A percentile compares a stretch with the other conserved stretches of the same genome.
Conservation (phyloP, 2,888 invertebrate species). For the Oscheius sp. region DNA sequence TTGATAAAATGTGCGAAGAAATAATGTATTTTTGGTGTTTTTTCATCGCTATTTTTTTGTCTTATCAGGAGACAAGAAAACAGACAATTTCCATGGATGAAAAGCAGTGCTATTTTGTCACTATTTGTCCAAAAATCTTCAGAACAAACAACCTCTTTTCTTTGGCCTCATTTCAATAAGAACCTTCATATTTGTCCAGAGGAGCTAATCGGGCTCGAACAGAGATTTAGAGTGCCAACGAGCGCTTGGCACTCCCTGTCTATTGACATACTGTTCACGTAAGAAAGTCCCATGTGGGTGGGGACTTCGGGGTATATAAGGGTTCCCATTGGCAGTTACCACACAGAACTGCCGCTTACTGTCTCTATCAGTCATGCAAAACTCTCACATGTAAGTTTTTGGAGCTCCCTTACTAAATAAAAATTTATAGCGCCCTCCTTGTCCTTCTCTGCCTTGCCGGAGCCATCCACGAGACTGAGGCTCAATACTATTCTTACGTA, state of each 20-base stretch:
- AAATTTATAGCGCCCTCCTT: constrained; percentile 26
- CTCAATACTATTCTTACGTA: constrained; percentile 41
- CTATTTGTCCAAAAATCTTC: no score
- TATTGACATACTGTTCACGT: constrained; percentile 28
- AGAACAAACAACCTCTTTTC: no score
- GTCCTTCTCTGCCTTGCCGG: constrained; percentile 38
- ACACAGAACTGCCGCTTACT: constrained; percentile 3
- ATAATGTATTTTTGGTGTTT: no score
- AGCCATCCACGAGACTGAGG: constrained; percentile 39
- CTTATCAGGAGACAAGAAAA: no score
- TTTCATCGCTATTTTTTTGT: no score
- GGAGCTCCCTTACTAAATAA: neutral
- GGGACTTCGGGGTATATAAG: constrained; percentile 18
- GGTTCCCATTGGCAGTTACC: neutral
- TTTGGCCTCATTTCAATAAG: neutral
- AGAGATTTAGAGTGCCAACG: constrained; percentile 24
- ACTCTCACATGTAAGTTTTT: constrained; percentile 25
- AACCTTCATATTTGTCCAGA: constrained; percentile 4
- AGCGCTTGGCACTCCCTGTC: constrained; percentile 14
- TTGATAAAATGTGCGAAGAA: no score
- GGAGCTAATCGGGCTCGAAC: constrained; percentile 11
- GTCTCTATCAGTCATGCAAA: constrained; percentile 5
- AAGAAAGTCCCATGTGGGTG: constrained; percentile 26
- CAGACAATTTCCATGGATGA: no score
- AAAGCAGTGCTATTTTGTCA: no score